Base-by-base conservation (phyloP, 2,888 invertebrate genomes). In the Heteromyza rotundicornis region DNA sequence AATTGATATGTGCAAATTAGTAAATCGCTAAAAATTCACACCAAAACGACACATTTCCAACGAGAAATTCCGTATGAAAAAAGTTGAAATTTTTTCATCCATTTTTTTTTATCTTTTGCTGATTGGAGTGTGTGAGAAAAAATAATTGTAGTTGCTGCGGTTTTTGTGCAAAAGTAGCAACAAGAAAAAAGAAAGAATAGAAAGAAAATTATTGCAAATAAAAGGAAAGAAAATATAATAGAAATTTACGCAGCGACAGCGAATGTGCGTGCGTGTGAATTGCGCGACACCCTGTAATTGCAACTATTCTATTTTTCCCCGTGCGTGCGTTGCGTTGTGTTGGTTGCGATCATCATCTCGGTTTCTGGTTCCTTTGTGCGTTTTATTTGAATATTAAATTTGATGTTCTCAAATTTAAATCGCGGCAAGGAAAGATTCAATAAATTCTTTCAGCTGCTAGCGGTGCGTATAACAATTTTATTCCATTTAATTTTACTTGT, bases 391-490 rank as follows among this genome's bases (percentile, higher is more conserved):
- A 58, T 17, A 47, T 53, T 63, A 50, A 62, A 58, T 64, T 81
- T 81, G 76, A 82, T 82, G 81, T 82, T 79, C 69, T 70, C 77
- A 71, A 79, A 73, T 71, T 65, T 82, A 68, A 79, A 80, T 75
- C 78, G 81, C 70, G 75, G 82, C 74, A 81, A 76, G 70, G 80
- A 76, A 70, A 82, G 75, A 75, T 76, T 82, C 65, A 77, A 76
- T 70, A 79, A 80, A 77, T 75, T 82, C 77, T 80, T 82, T 74
- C 80, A 79, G 66, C 75, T 79, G 72, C 74, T 80, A 72, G 80
- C 79, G 82, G 82, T 82, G 80, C 78, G 78, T 73, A 77, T 70
- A 40, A 64, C 60, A 65, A 64, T 66, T 69, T 69, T 63, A 67
- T 56, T 64, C 65, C 59, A 24, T 53, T 57, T 63, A 19, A 61